phyloP scores from a whole-genome alignment of 53 echinoderm and acorn worm species.

The Henricia sp. region DNA sequence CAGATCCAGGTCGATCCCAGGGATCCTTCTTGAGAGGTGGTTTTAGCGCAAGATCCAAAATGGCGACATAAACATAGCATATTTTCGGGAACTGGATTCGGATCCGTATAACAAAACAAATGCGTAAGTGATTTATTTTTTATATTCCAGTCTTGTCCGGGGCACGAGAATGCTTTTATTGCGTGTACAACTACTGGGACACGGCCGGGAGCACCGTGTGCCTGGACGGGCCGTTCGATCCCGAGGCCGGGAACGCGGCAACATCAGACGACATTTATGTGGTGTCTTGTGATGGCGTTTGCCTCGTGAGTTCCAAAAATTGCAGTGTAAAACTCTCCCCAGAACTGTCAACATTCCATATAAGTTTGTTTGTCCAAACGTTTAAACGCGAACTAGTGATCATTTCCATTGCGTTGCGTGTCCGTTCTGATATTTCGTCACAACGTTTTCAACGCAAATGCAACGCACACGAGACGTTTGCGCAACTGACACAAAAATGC shows the following conservation, averaged over 20 bases:
- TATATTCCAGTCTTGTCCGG: not conserved
- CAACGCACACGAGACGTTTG: too few species aligned
- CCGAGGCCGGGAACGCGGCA: not conserved
- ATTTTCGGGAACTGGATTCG: not conserved
- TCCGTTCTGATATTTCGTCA: too few species aligned
- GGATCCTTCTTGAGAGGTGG: not conserved
- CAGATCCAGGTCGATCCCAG: not conserved
- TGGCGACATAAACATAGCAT: too few species aligned
- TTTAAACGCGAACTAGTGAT: too few species aligned
- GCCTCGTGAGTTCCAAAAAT: conserved; percentile 4
- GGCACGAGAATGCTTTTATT: not conserved
- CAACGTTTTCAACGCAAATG: too few species aligned
- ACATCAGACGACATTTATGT: not conserved
- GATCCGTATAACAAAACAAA: not conserved
- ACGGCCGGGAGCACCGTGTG: not conserved
- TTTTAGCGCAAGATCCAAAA: too few species aligned
- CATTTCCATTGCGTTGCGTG: too few species aligned
- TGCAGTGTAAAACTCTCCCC: not conserved
- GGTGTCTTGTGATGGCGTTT: not conserved
- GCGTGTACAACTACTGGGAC: conserved; percentile 8
- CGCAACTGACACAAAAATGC: too few species aligned
- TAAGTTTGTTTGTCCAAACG: too few species aligned
- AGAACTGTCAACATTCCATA: too few species aligned
- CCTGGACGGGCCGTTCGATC: not conserved
- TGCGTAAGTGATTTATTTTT: not conserved